Percentiles rank a stretch among this genome's conserved stretches.
Evolutionary conservation across 2,888 invertebrate genomes (phyloP).

Genomic region (Incurvaria masculella): DNA sequence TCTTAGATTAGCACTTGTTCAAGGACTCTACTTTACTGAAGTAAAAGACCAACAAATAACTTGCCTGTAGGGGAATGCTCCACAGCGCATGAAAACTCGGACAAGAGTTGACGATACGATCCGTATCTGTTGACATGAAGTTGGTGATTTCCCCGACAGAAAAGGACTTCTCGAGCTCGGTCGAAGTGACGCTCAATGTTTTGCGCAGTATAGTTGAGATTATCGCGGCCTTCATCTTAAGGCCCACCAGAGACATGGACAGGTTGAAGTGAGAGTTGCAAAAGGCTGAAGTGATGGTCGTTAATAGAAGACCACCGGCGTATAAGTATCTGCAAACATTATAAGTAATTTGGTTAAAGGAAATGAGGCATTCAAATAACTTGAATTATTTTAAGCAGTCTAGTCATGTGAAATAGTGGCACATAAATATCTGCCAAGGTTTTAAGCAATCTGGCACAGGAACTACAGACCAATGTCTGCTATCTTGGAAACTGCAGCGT

Average conservation of each 20-base stretch:
- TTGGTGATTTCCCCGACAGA: slow-evolving; percentile 88
- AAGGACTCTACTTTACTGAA: neutral
- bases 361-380: too few species aligned
- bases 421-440: too few species aligned
- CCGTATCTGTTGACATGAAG: slow-evolving; percentile 95
- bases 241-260: slow-evolving; percentile 75
- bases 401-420: too few species aligned
- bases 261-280: slow-evolving; percentile 89
- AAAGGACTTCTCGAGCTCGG: slow-evolving; percentile 39
- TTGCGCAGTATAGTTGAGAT: slow-evolving; percentile 73
- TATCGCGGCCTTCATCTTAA: slow-evolving; percentile 84
- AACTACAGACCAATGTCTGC: too few species aligned
- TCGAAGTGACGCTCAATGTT: slow-evolving; percentile 46
- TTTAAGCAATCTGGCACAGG: too few species aligned
- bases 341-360: too few species aligned
- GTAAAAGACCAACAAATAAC: too few species aligned
- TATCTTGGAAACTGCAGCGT: too few species aligned
- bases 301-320: slow-evolving; percentile 36
- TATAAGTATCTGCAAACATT: slow-evolving; percentile 42
- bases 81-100: slow-evolving; percentile 95
- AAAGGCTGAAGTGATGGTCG: slow-evolving; percentile 61
- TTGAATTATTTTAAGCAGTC: too few species aligned
- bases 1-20: too few species aligned
- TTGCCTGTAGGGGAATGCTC: slow-evolving; percentile 91
- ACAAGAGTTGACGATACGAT: slow-evolving; percentile 93